Conservation (phyloP, 2,888 invertebrate species). For the Liposcelis brunnea region DNA sequence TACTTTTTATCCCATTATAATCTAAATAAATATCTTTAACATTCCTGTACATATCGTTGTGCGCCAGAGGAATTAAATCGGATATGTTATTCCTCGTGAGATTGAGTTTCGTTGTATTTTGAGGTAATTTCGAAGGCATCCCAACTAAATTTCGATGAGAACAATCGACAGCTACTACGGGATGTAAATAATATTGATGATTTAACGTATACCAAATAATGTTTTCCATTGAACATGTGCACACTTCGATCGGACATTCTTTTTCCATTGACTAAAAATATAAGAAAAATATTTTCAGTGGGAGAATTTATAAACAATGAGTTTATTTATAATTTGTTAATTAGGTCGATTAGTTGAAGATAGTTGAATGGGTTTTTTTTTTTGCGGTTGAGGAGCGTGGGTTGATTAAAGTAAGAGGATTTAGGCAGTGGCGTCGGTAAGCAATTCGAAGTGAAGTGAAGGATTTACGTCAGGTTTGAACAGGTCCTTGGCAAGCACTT, state of each 20-base stretch:
- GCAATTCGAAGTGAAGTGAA: too few relatives aligned
- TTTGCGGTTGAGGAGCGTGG: too few relatives aligned
- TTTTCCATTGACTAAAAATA: slow-evolving; percentile 31
- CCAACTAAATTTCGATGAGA: slow-evolving; percentile 34
- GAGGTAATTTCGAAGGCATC: slow-evolving; percentile 43
- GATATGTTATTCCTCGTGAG: slow-evolving; percentile 50
- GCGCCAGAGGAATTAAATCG: slow-evolving; percentile 40
- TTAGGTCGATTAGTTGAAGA: too few relatives aligned
- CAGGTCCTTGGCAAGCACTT: too few relatives aligned
- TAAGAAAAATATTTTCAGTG: too few relatives aligned
- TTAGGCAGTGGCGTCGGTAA: too few relatives aligned
- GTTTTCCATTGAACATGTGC: slow-evolving; percentile 44
- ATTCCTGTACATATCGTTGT: slow-evolving; percentile 45
- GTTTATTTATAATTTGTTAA: too few relatives aligned
- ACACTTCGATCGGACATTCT: slow-evolving; percentile 39
- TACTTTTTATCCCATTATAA: slow-evolving; percentile 48
- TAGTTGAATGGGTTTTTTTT: too few relatives aligned
- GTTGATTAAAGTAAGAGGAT: too few relatives aligned
- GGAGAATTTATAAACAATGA: too few relatives aligned
- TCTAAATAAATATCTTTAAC: slow-evolving; percentile 61
- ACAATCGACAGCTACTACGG: slow-evolving; percentile 53
- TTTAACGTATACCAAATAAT: slow-evolving; percentile 36
- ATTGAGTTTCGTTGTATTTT: slow-evolving; percentile 44
- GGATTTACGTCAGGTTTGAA: too few relatives aligned
- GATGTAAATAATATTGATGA: slow-evolving; percentile 27